Conservation (phyloP, 2,113 vertebrate species). For the Cottus gobio region DNA sequence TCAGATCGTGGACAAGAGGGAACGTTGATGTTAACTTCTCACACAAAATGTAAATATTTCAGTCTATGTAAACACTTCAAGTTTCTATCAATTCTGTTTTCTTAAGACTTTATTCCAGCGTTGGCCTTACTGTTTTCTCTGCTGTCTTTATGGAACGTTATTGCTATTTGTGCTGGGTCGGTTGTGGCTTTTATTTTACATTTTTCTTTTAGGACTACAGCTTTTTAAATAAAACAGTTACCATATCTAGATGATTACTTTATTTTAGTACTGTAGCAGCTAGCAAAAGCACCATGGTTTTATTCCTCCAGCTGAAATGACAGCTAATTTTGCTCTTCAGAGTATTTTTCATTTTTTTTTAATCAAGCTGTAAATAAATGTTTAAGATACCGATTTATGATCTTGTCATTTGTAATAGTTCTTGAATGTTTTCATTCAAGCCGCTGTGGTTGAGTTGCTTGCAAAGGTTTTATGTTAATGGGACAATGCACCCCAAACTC, state of each 20-base stretch:
- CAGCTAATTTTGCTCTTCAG: constrained; percentile 21
- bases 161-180: not conserved
- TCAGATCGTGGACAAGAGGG: constrained; percentile 14
- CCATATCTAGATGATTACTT: constrained; percentile 28
- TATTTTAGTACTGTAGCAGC: constrained; percentile 22
- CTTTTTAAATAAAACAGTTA: constrained; percentile 5
- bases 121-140: constrained; percentile 9
- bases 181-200: not conserved
- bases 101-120: not conserved
- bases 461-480: not conserved
- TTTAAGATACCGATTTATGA: constrained; percentile 16
- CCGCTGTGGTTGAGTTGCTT: not conserved
- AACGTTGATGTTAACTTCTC: constrained; percentile 28
- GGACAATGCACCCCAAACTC: not conserved
- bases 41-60: constrained; percentile 60
- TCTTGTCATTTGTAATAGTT: not conserved
- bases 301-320: constrained; percentile 51
- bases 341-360: constrained; percentile 32
- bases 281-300: not conserved
- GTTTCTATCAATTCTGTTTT: not conserved
- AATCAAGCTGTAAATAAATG: constrained; percentile 70
- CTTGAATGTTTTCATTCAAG: not conserved
- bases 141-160: not conserved
- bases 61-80: not conserved
- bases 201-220: constrained; percentile 9